Base-by-base conservation (phyloP, 2,888 invertebrate genomes). In the Scelioninae gen. 1 region DNA sequence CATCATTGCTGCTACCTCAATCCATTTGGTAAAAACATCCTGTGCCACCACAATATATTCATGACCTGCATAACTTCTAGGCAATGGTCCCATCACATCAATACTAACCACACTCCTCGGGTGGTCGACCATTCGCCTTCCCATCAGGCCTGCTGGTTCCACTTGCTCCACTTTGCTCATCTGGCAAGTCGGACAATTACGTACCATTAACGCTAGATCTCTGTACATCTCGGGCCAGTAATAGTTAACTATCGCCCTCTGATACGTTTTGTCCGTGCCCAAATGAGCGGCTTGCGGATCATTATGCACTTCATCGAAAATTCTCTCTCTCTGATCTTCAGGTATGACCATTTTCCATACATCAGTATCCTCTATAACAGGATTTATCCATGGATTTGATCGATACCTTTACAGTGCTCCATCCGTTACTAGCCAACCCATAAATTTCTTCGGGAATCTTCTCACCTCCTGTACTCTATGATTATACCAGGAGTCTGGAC, bases 331-430 rank as follows among this genome's bases (percentile, higher is more conserved):
- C 85, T 82, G 2, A 85, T 76, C 5, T 5, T 11, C 0, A 10
- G 47, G 47, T 15, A 63, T 15, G n/a, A 87, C 86, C 8, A 75
- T 9, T 43, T 86, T 83, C 85, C 87, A 87, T 15, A 65, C 72
- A 53, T 78, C 71, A 8, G 60, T 40, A 8, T 80, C 82, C 7
- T 78, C 74, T 8, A 76, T 47, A 0, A 65, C 11, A 5, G 55
- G 58, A 9, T 69, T 13, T n/a, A n/a, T n/a, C n/a, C n/a, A n/a
- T n/a, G n/a, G n/a, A n/a, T n/a, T n/a, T n/a, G n/a, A n/a, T n/a
- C 68, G 40, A 11, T 72, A 80, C 15, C 38, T 9, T 55, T 75
- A 85, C 1, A 85, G 51, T 0, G 13, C 10, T 1, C 75, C 68
- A 1, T 51, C 79, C 0, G 60, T 40, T 8, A 84, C 43, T 47